These are phyloP conservation scores for Apotomis capreana DNA, from an alignment of 2,888 invertebrate species.

Conservation along the genomic window DNA sequence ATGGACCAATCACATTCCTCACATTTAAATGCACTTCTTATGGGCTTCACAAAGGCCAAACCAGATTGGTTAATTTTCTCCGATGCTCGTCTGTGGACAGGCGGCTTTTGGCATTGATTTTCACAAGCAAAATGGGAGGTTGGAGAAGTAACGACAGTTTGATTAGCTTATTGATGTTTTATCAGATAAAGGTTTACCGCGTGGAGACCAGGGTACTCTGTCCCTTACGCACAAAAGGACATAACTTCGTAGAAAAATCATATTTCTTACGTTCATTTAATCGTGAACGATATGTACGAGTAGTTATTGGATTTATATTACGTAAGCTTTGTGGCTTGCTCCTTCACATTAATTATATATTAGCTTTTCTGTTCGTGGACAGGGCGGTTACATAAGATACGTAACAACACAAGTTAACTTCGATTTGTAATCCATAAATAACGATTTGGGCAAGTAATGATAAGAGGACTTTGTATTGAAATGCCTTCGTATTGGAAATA, in stretches of 20 bases:
- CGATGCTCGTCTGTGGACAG: too few species aligned
- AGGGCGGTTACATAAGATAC: not conserved
- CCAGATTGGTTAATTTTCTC: too few species aligned
- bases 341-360: slow-evolving; percentile 3
- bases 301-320: slow-evolving; percentile 10
- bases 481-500: too few species aligned
- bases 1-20: too few species aligned
- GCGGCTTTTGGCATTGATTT: not conserved
- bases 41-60: too few species aligned
- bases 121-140: not conserved
- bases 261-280: not conserved
- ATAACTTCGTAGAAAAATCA: not conserved
- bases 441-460: not conserved
- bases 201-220: not conserved
- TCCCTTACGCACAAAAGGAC: not conserved
- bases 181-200: slow-evolving; percentile 13
- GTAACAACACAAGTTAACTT: not conserved
- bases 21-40: too few species aligned
- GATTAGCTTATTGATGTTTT: slow-evolving; percentile 26
- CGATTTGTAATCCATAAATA: not conserved
- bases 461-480: too few species aligned
- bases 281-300: not conserved
- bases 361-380: not conserved
- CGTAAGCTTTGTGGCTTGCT: not conserved
- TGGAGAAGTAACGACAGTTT: slow-evolving; percentile 1